phyloP scores from a whole-genome alignment of 1,140 invertebrate genomes.

The Drosophila sproati region DNA sequence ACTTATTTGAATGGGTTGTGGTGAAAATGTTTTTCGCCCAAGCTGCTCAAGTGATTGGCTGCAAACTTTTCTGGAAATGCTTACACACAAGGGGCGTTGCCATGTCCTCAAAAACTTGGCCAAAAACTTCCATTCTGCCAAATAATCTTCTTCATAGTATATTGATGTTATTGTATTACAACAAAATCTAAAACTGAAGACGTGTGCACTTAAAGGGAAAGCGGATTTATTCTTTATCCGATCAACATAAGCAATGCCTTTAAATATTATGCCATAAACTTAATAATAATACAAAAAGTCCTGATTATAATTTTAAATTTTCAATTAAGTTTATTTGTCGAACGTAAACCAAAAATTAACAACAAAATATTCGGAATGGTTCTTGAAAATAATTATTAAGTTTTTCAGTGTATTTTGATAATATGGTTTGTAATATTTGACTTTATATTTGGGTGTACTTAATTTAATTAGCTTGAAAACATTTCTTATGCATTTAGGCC shows the following conservation, averaged over 20 bases:
- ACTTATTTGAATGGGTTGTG: slow-evolving; percentile 35
- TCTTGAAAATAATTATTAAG: no score
- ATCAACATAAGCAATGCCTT: not conserved
- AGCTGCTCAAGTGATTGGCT: slow-evolving; percentile 28
- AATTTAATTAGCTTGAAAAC: no score
- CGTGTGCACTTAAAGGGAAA: not conserved
- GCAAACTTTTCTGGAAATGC: slow-evolving; percentile 41
- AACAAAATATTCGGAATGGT: no score
- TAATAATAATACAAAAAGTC: not conserved
- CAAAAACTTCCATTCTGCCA: slow-evolving; percentile 23
- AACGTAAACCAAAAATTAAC: no score
- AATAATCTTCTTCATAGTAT: slow-evolving; percentile 16
- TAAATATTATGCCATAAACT: not conserved
- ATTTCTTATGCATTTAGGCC: no score
- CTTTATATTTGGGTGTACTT: no score
- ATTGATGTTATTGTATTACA: slow-evolving; percentile 24
- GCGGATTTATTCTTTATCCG: not conserved
- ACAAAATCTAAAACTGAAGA: not conserved
- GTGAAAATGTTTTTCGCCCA: slow-evolving; percentile 13
- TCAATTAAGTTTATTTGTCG: no score
- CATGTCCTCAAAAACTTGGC: slow-evolving; percentile 9
- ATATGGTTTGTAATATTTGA: no score
- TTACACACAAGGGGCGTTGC: slow-evolving; percentile 17
- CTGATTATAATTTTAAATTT: no score
- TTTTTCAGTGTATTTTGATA: no score